Conservation (phyloP, 2,888 invertebrate genomes). For the Esperia sulphurella region DNA sequence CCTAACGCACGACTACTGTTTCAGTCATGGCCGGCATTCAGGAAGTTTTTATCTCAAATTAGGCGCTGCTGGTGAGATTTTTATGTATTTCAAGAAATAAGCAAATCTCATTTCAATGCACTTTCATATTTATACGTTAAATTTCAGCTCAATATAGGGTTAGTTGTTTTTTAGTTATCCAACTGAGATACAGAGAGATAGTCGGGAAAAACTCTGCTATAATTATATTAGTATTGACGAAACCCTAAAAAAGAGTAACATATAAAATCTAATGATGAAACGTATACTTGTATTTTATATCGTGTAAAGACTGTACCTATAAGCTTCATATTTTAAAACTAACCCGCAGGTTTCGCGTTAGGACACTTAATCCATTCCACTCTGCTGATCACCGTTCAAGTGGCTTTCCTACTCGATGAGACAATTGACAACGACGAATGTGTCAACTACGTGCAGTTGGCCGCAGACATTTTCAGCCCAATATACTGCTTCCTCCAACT, state of each 20-base stretch:
- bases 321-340: background rate
- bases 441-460: slow-evolving; percentile 78
- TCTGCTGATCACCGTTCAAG: slow-evolving; percentile 83
- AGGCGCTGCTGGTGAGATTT: slow-evolving; percentile 82
- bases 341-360: slow-evolving; percentile 83
- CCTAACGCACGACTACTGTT: slow-evolving; percentile 80
- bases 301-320: too few species aligned
- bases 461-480: slow-evolving; percentile 84
- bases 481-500: slow-evolving; percentile 86
- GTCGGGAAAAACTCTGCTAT: too few species aligned
- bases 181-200: too few species aligned
- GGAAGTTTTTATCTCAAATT: slow-evolving; percentile 87
- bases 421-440: slow-evolving; percentile 78
- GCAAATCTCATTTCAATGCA: too few species aligned
- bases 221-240: too few species aligned
- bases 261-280: too few species aligned
- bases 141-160: too few species aligned
- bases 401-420: slow-evolving; percentile 79
- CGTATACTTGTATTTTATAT: too few species aligned
- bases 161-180: too few species aligned
- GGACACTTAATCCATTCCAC: slow-evolving; percentile 88
- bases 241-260: too few species aligned
- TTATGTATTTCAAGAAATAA: too few species aligned
- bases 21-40: slow-evolving; percentile 83
- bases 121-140: too few species aligned